phyloP scores from a whole-genome alignment of 2,113 vertebrate species.

The Cephalopterus ornatus region DNA sequence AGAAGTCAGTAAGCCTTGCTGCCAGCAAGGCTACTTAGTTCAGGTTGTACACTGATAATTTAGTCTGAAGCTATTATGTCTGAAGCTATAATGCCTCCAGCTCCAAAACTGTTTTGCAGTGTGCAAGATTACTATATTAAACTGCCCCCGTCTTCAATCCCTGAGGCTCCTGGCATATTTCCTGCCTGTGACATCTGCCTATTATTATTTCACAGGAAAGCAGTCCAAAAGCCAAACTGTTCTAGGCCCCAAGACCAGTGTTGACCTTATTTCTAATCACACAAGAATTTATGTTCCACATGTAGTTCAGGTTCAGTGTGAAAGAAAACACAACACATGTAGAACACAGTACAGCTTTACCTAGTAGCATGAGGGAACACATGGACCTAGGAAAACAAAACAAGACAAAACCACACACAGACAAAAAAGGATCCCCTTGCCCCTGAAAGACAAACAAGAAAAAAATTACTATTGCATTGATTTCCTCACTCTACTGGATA shows the following conservation, averaged over 20 bases:
- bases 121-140: not conserved
- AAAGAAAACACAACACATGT: not conserved
- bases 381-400: no score
- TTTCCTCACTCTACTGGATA: not conserved
- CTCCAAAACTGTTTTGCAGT: not conserved
- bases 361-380: not conserved
- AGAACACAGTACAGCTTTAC: not conserved
- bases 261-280: not conserved
- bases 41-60: not conserved
- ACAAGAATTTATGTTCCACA: accelerated
- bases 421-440: not conserved
- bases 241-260: not conserved
- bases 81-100: not conserved
- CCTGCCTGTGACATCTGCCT: not conserved
- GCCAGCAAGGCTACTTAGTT: not conserved
- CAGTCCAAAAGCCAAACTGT: not conserved
- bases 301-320: not conserved
- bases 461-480: accelerated
- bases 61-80: not conserved
- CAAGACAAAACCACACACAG: not conserved
- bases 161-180: not conserved
- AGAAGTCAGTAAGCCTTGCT: not conserved
- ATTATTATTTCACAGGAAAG: not conserved
- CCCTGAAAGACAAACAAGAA: not conserved
- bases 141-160: not conserved